phyloP scores from a whole-genome alignment of 2,888 invertebrate species.

The Oscheius sp. region DNA sequence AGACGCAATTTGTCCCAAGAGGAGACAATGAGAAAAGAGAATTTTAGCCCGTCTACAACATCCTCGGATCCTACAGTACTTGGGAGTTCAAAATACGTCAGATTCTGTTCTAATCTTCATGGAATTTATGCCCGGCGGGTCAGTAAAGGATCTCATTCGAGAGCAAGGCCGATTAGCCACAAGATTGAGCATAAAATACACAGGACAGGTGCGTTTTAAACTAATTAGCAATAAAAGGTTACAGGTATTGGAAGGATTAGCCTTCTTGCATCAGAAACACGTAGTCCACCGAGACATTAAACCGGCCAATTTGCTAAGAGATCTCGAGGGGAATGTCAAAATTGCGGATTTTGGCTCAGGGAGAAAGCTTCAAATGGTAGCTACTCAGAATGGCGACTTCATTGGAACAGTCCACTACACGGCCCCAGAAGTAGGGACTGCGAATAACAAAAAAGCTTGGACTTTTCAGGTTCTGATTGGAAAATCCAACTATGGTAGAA shows the following conservation, averaged over 20 bases:
- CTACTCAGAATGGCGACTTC: constrained; percentile 46
- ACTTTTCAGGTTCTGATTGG: constrained; percentile 22
- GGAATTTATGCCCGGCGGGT: constrained; percentile 74
- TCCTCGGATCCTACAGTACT: constrained; percentile 25
- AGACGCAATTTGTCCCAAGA: too few species aligned
- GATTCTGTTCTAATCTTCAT: constrained; percentile 71
- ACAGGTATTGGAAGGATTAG: constrained; percentile 73
- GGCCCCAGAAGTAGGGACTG: constrained; percentile 56
- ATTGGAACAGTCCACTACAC: constrained; percentile 47
- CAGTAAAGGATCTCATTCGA: constrained; percentile 68
- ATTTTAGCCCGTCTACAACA: constrained; percentile 8
- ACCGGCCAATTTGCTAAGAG: constrained; percentile 73
- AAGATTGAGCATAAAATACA: constrained; percentile 8
- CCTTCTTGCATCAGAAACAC: constrained; percentile 72
- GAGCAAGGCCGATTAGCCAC: constrained; percentile 20
- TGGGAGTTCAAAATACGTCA: constrained; percentile 26
- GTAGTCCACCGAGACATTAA: constrained; percentile 73
- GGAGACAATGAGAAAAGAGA: neutral
- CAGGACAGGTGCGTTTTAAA: neutral
- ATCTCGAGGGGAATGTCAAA: constrained; percentile 72
- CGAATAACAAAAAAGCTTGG: neutral
- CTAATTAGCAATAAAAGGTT: constrained; percentile 15
- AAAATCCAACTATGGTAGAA: constrained; percentile 43
- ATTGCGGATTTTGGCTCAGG: constrained; percentile 74
- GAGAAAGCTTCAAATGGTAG: constrained; percentile 71